Base-by-base conservation (phyloP, 2,888 invertebrate species). In the Choreutis nemorana region DNA sequence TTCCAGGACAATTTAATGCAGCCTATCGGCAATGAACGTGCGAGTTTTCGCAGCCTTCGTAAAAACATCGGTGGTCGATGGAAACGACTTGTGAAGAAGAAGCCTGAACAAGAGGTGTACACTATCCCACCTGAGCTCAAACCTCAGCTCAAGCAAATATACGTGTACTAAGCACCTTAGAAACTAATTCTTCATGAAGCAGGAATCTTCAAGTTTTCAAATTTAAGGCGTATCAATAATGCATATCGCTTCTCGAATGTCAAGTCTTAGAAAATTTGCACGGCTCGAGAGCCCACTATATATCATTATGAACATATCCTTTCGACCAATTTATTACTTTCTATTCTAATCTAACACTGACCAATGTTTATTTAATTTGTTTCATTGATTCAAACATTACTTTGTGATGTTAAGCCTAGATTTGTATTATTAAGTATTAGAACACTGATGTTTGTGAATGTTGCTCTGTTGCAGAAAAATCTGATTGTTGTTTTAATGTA, bases 61-160 rank as follows among this genome's bases (percentile, higher is more conserved):
- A 91, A 91, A 67, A 91, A 91, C 65, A 85, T 91, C 52, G 89
- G 91, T 53, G 91, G 91, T 53, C 87, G 89, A 59, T 91, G 91
- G 87, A 87, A 89, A 68, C 87, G 91, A 56, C 82, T 91, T 50
- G 90, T 91, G 45, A 89, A 90, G 66, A 88, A 87, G 83, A 91
- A 91, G 81, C 87, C 90, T 41, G 85, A 86, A 58, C 86, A 87
- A 66, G 89, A 90, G 61, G 84, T 87, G 42, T 90, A 90, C 78
- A 87, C 88, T 67, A 91, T 92, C 81, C 91, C 91, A 49, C 89
- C 91, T 34, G 91, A 91, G 79, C 82, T 91, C 55, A 89, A 90
- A 67, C 90, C 91, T 48, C 91, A 92, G 80, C 83, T 92, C 48
- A 91, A 91, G 78, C 88, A 90, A 63, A 92, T 92, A 59, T 92